Evolutionary conservation across 2,888 invertebrate genomes (phyloP).

Genomic region (Archips xylosteana): DNA sequence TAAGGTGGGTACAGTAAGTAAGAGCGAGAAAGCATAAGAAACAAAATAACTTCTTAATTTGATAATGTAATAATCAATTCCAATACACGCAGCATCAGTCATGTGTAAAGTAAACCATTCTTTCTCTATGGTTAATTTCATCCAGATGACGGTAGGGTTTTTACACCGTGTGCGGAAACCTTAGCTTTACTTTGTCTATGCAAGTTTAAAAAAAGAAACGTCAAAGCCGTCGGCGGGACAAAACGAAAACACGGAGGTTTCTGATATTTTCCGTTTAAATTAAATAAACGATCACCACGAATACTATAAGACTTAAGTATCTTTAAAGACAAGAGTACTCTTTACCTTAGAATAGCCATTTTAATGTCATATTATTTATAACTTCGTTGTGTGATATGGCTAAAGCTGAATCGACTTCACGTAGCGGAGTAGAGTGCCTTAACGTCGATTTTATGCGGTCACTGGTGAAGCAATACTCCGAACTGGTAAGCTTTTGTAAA

Average conservation of each 20-base stretch:
- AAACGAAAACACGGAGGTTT: conserved; percentile 30
- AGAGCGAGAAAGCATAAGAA: conserved; percentile 1
- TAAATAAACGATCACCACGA: not conserved
- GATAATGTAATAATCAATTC: conserved; percentile 2
- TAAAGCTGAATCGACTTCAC: conserved; percentile 64
- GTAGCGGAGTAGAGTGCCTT: conserved; percentile 62
- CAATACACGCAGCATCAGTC: conserved; percentile 6
- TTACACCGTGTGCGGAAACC: too few relatives aligned
- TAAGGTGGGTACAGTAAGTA: not conserved
- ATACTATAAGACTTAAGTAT: not conserved
- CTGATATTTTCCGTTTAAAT: conserved; percentile 9
- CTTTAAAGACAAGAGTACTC: not conserved
- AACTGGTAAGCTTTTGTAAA: conserved; percentile 65
- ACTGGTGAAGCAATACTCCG: conserved; percentile 80
- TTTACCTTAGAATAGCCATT: not conserved
- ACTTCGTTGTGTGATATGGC: conserved; percentile 60
- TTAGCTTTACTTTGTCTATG: not conserved
- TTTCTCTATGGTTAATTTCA: not conserved
- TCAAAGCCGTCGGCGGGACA: conserved; percentile 36
- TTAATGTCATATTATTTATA: not conserved
- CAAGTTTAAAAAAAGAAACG: conserved; percentile 12
- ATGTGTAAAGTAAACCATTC: not conserved
- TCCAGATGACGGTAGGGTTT: not conserved
- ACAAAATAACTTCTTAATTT: not conserved
- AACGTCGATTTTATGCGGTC: conserved; percentile 81